Percentiles rank a stretch among this genome's conserved stretches.
phyloP scores from a whole-genome alignment of 2,113 vertebrate genomes.

The Polypterus senegalus region DNA sequence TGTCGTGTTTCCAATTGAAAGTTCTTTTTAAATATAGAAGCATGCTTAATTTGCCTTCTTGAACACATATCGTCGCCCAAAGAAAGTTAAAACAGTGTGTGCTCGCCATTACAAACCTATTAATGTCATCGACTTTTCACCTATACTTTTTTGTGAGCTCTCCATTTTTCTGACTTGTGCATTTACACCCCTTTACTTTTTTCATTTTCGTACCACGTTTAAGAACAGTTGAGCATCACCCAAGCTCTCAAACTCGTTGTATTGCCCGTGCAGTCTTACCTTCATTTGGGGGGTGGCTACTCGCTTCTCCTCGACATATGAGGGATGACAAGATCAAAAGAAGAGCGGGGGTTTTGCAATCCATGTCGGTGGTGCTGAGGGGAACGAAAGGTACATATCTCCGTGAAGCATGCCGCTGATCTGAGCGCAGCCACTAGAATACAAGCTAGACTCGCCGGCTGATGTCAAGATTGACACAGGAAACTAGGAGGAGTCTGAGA shows the following conservation, averaged over 20 bases:
- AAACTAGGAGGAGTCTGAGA: conserved; percentile 61
- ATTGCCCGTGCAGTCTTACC: conserved; percentile 49
- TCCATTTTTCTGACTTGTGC: too few species aligned
- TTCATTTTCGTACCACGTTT: conserved; percentile 2
- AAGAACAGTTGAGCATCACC: too few species aligned
- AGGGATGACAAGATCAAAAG: conserved; percentile 42
- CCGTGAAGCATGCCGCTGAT: conserved; percentile 76
- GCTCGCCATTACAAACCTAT: too few species aligned
- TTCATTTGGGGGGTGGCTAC: conserved; percentile 72
- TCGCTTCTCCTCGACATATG: conserved; percentile 42
- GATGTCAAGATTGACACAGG: conserved; percentile 74
- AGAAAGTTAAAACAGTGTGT: too few species aligned
- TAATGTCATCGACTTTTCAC: too few species aligned
- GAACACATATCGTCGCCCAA: too few species aligned
- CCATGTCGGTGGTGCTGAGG: conserved; percentile 79
- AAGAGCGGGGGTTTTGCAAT: conserved; percentile 58
- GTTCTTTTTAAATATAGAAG: too few species aligned
- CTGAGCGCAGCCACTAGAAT: conserved; percentile 52
- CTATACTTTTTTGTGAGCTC: too few species aligned
- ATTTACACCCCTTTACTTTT: neutral
- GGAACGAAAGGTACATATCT: conserved; percentile 74
- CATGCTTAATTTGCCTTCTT: too few species aligned
- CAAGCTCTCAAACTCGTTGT: too few species aligned
- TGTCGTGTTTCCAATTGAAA: too few species aligned
- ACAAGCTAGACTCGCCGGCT: conserved; percentile 56